Percentiles rank a stretch among this genome's conserved stretches.
phyloP scores from a whole-genome alignment of 1,140 invertebrate species.

The Caerostris darwini region DNA sequence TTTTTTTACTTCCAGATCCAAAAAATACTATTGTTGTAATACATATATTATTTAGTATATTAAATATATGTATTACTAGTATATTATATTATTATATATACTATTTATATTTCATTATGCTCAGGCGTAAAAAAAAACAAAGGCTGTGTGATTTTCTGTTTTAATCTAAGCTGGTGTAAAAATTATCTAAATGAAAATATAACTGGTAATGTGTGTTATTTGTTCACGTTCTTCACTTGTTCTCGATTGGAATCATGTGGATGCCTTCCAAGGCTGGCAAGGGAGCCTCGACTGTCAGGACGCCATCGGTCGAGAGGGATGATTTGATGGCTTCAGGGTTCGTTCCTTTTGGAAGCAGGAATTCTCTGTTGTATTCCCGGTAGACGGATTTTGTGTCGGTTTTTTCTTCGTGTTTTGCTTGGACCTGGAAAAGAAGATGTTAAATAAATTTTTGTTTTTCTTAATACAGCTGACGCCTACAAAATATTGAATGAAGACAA shows the following conservation, averaged over 20 bases:
- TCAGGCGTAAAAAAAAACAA: too few species aligned
- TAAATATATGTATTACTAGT: too few species aligned
- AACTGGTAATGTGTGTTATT: not conserved
- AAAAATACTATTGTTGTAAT: not conserved
- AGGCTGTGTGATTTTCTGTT: not conserved
- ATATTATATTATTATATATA: not conserved
- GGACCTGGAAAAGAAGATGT: conserved; percentile 86
- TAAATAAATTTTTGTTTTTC: not conserved
- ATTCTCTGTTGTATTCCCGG: conserved; percentile 97
- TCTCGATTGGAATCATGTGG: conserved; percentile 90
- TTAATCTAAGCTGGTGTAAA: not conserved
- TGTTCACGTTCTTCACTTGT: conserved; percentile 84
- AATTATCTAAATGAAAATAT: conserved; percentile 6
- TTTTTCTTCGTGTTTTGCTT: conserved; percentile 98
- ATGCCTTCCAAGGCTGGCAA: conserved; percentile 89
- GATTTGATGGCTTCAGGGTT: conserved; percentile 96
- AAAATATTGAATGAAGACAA: too few species aligned
- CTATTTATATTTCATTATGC: not conserved
- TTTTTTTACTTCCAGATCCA: not conserved
- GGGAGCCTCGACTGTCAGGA: conserved; percentile 96
- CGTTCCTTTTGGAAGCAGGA: conserved; percentile 94
- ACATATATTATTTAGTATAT: not conserved
- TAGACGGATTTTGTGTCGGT: conserved; percentile 96
- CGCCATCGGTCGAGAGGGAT: conserved; percentile 94
- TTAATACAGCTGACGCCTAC: not conserved